A percentile compares a stretch with the other conserved stretches of the same genome.
phyloP scores from a whole-genome alignment of 1,140 invertebrate genomes.

The Caenorhabditis elegans region WBcel235 BX284605.5:8856001-8856500 shows the following conservation, averaged over 20 bases:
- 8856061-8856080: conserved; percentile 59
- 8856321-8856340: conserved; percentile 49
- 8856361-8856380: conserved; percentile 59
- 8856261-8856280: conserved; percentile 86
- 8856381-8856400: conserved; percentile 43
- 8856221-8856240: conserved; percentile 57
- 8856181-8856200: conserved; percentile 3
- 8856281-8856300: conserved; percentile 70
- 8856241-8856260: conserved; percentile 89
- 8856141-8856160: conserved; percentile 24
- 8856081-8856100: conserved; percentile 45
- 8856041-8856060: conserved; percentile 76
- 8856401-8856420: conserved; percentile 54
- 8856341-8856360: conserved; percentile 48
- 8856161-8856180: conserved; percentile 22
- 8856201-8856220: conserved; percentile 38
- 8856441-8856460: conserved; percentile 30
- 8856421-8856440: conserved; percentile 40
- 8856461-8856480: neutral
- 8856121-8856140: neutral
- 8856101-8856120: neutral
- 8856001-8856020: conserved; percentile 85
- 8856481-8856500: neutral
- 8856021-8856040: conserved; percentile 83
- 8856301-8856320: conserved; percentile 55